Evolutionary conservation across 2,797 vertebrate species (phyloP).

Genomic region (Notamacropus eugenii): DNA sequence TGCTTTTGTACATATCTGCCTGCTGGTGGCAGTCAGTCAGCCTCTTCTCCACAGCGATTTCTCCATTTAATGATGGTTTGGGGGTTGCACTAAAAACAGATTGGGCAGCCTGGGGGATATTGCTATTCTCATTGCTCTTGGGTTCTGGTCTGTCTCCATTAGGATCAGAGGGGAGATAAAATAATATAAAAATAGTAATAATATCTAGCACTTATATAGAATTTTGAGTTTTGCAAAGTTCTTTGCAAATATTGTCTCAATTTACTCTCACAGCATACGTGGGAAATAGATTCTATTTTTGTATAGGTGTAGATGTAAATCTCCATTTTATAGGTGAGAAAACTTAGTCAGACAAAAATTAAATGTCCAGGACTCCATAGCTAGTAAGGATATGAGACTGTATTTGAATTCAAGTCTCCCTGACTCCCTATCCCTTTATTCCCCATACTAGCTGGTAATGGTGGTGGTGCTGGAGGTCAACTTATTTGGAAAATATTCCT

Average conservation of each 20-base stretch:
- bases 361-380: background rate
- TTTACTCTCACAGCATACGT: background rate
- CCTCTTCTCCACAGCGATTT: background rate
- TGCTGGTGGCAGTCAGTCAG: background rate
- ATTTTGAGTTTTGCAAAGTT: background rate
- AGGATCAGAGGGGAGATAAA: background rate
- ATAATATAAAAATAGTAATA: background rate
- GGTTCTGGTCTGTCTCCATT: background rate
- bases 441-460: background rate
- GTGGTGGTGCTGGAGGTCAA: background rate
- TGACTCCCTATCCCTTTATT: background rate
- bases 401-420: background rate
- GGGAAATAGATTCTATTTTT: background rate
- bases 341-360: background rate
- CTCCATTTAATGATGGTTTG: background rate
- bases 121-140: background rate
- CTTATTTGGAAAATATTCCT: background rate
- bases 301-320: too few species aligned
- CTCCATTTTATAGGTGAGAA: background rate
- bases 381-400: background rate
- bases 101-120: background rate
- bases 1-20: background rate
- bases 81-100: too few species aligned
- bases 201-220: background rate
- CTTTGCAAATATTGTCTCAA: background rate